These are phyloP conservation scores for Uloborus diversus DNA, from an alignment of 1,140 invertebrate species.

Conservation along the genomic window DNA sequence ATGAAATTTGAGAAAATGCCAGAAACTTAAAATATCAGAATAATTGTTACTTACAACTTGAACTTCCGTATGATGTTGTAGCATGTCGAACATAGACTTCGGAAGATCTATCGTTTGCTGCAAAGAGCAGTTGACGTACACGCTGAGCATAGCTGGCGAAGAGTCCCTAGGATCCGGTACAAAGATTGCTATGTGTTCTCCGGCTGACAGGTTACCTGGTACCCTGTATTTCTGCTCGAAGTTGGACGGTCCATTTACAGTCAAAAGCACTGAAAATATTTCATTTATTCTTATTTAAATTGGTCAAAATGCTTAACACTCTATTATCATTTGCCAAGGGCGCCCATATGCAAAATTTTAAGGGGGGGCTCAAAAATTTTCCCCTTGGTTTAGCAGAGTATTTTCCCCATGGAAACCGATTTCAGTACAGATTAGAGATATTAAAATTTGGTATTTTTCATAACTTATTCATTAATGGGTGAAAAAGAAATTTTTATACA, in stretches of 20 bases:
- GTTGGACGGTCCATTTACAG: slow-evolving; percentile 11
- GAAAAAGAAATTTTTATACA: too few species aligned
- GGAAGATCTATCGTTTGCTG: slow-evolving; percentile 37
- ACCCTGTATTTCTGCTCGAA: slow-evolving; percentile 29
- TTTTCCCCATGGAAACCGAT: too few species aligned
- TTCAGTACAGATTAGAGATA: too few species aligned
- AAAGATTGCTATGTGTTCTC: slow-evolving; percentile 35
- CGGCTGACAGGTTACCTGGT: slow-evolving; percentile 28
- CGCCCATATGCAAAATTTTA: too few species aligned
- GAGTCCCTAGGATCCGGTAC: slow-evolving; percentile 28
- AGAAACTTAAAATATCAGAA: too few species aligned
- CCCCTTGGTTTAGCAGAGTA: too few species aligned
- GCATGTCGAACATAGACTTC: slow-evolving; percentile 47
- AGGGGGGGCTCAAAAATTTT: too few species aligned
- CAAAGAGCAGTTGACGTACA: slow-evolving; percentile 40
- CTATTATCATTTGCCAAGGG: too few species aligned
- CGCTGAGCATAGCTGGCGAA: not conserved
- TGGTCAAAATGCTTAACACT: not conserved
- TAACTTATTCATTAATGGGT: too few species aligned
- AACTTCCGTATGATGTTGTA: slow-evolving; percentile 42
- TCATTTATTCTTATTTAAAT: not conserved
- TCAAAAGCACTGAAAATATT: slow-evolving; percentile 20
- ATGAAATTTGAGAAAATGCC: too few species aligned
- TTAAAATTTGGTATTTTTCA: too few species aligned
- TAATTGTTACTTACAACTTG: slow-evolving; percentile 43